phyloP scores from a whole-genome alignment of 2,797 vertebrate species.

The Coranthus polyacanthus region DNA sequence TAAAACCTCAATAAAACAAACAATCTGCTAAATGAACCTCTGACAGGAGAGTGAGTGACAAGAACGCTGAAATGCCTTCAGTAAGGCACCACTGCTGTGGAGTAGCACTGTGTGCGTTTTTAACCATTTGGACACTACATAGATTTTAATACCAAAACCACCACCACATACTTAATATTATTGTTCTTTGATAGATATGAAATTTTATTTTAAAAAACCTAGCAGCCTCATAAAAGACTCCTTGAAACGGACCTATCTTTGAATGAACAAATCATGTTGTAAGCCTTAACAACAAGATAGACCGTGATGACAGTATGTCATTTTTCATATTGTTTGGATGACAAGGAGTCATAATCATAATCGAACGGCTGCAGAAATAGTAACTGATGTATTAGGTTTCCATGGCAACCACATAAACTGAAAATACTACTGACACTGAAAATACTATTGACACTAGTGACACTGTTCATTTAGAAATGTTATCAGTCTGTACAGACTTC shows the following conservation, averaged over 20 bases:
- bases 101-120: constrained; percentile 27
- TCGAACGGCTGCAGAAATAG: constrained; percentile 22
- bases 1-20: constrained; percentile 82
- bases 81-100: constrained; percentile 28
- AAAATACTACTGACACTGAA: constrained; percentile 24
- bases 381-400: constrained; percentile 44
- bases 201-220: constrained; percentile 1
- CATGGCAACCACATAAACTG: constrained; percentile 49
- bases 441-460: constrained; percentile 8
- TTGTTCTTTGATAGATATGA: constrained; percentile 4
- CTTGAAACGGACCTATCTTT: constrained; percentile 8
- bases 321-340: constrained; percentile 24
- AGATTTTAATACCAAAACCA: constrained; percentile 19
- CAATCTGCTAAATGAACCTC: constrained; percentile 66
- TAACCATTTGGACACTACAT: background rate
- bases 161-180: constrained; percentile 5
- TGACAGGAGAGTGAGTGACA: constrained; percentile 65
- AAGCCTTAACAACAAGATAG: background rate
- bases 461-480: constrained; percentile 30
- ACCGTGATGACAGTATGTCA: background rate
- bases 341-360: constrained; percentile 35
- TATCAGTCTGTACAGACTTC: constrained; percentile 26
- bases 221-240: background rate
- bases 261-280: constrained; percentile 5
- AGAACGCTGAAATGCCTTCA: constrained; percentile 54